Evolutionary conservation across 2,113 vertebrate species (phyloP).

Genomic region (Octodon degus): DNA sequence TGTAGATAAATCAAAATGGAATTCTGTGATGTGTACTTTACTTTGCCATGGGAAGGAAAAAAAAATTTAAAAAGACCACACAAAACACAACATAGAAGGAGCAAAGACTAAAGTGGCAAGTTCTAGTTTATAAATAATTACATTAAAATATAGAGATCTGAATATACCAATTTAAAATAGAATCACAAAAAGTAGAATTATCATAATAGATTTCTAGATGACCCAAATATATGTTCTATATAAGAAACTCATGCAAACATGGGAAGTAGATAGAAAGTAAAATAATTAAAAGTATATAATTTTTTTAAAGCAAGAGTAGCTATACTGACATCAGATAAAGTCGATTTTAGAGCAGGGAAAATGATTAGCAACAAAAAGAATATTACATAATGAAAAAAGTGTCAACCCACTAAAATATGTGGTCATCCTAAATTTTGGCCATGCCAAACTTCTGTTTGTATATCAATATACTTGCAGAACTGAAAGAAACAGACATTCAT

Average conservation of each 20-base stretch:
- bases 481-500: not conserved
- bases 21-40: too few species aligned
- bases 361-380: not conserved
- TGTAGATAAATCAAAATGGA: too few species aligned
- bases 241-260: not conserved
- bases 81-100: too few species aligned
- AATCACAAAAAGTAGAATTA: not conserved
- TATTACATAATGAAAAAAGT: not conserved
- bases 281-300: not conserved
- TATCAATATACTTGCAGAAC: not conserved
- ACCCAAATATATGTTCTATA: not conserved
- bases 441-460: not conserved
- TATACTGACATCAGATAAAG: not conserved
- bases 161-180: not conserved
- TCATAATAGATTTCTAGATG: not conserved
- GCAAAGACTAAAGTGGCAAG: too few species aligned
- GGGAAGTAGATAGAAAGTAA: not conserved
- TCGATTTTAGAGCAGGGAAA: not conserved
- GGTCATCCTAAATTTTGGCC: not conserved
- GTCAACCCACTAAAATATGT: not conserved
- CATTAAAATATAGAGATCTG: conserved; percentile 8
- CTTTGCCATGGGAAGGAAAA: too few species aligned
- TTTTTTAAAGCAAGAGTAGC: not conserved
- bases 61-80: too few species aligned
- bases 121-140: not conserved